Base-by-base conservation (phyloP, 92 coral and sea anemone genomes). In the Metridium senile region DNA sequence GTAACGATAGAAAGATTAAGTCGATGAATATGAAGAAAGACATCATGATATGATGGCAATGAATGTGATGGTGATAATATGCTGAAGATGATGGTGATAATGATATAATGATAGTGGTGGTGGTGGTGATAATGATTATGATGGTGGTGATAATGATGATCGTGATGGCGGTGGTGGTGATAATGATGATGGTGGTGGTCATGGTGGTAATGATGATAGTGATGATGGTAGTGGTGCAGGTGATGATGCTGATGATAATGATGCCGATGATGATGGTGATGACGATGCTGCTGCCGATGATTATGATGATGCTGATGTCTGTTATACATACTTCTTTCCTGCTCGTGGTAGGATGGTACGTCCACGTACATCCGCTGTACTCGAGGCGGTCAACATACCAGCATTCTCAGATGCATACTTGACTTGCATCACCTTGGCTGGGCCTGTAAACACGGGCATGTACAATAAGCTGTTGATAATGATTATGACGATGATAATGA, bases 331-430 rank as follows among this genome's bases (percentile, higher is more conserved):
- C 86, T 85, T 75, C 66, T 70, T 79, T 35, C 86, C 91, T 43
- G 89, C 58, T 8, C 89, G 92, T 33, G 95, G 95, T 59, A 88
- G 88, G 43, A 91, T 91, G 28, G 97, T 91, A 27, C 97, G 84
- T 8, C 97, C 97, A 35, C 87, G 87, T 58, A 72, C 71, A 63
- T 91, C 97, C 23, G 97, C 90, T n/a, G 97, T 88, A 54, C 97
- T 84, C 31, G 97, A 91, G n/a, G 93, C 97, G 35, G 83, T 80
- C 22, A 91, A 80, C 11, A 85, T 35, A 13, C 75, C 79, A 21
- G 93, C 86, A 81, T 76, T 32, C 19, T 88, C 93, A 21, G 97
- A 84, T 7, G 84, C 66, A 61, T 81, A 88, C 23, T 59, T 68
- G 35, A 91, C 74, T 21, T 62, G 61, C 33, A 91, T 79, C 34